phyloP scores from a whole-genome alignment of 2,888 invertebrate genomes.

The Schizotus pectinicornis region DNA sequence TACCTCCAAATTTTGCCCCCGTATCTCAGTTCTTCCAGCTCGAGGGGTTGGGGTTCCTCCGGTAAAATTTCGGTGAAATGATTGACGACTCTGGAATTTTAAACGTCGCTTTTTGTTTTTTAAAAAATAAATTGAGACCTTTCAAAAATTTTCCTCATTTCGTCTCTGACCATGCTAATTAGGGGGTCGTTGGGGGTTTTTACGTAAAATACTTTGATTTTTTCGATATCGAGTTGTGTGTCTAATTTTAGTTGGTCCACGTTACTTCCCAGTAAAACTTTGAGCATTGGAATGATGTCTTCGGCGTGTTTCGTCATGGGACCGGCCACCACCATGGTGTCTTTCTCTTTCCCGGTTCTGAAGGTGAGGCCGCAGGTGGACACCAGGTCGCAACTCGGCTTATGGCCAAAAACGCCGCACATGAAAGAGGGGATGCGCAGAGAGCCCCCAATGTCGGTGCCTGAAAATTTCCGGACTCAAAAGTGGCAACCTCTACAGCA shows the following conservation, averaged over 20 bases:
- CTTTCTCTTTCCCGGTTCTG: constrained; percentile 69
- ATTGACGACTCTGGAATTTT: constrained; percentile 52
- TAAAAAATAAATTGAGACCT: constrained; percentile 30
- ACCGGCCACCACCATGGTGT: constrained; percentile 83
- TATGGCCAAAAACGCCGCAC: constrained; percentile 88
- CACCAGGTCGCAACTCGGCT: constrained; percentile 66
- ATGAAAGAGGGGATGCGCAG: constrained; percentile 91
- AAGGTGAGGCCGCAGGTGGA: constrained; percentile 69
- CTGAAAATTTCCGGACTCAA: constrained; percentile 49
- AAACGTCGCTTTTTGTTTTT: constrained; percentile 38
- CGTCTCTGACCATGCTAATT: constrained; percentile 72
- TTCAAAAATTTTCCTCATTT: constrained; percentile 62
- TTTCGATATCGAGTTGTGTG: constrained; percentile 66
- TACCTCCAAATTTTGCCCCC: constrained; percentile 75
- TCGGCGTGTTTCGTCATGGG: constrained; percentile 79
- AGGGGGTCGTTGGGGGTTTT: constrained; percentile 75
- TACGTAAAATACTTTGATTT: constrained; percentile 78
- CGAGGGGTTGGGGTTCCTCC: constrained; percentile 46
- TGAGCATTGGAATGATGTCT: constrained; percentile 81
- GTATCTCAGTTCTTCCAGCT: constrained; percentile 60
- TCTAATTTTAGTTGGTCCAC: constrained; percentile 65
- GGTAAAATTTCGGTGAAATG: constrained; percentile 54
- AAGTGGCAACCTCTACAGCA: too few species aligned
- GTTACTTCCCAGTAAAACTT: constrained; percentile 66
- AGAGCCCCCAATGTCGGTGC: constrained; percentile 96